Evolutionary conservation across 2,797 vertebrate species (phyloP).

Genomic region (Potorous gilbertii): DNA sequence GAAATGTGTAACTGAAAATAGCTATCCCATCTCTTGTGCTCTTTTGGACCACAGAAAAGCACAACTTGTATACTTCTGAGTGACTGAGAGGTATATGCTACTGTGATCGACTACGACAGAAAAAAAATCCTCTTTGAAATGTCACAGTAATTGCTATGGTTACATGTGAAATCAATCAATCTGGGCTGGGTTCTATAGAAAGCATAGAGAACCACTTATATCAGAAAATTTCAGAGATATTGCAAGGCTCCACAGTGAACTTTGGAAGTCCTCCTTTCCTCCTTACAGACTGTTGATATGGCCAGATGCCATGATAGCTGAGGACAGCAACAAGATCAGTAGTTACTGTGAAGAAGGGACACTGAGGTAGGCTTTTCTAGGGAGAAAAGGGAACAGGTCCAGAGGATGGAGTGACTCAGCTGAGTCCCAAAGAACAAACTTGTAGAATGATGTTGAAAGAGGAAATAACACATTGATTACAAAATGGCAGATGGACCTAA

Average conservation of each 20-base stretch:
- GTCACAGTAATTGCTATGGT: background rate
- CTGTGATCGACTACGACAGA: background rate
- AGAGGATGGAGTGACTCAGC: background rate
- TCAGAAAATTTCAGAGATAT: background rate
- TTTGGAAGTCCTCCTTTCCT: background rate
- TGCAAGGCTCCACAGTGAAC: background rate
- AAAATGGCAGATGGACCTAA: background rate
- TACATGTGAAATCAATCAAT: background rate
- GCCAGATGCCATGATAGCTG: background rate
- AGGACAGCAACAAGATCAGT: background rate
- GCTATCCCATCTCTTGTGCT: background rate
- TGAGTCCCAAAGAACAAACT: background rate
- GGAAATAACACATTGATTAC: background rate
- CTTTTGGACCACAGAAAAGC: background rate
- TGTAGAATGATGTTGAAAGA: background rate
- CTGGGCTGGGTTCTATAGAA: background rate
- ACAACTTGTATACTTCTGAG: conserved; percentile 6
- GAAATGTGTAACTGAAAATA: conserved; percentile 26
- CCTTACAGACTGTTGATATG: conserved; percentile 13
- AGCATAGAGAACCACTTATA: background rate
- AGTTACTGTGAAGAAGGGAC: background rate
- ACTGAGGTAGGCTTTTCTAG: background rate
- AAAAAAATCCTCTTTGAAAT: conserved; percentile 13
- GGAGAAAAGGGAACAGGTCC: background rate
- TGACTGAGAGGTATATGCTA: background rate